Evolutionary conservation across 1,140 invertebrate genomes (phyloP), one percentile per base, ranked within the genome.

Genomic region (Anthonomus grandis): DNA sequence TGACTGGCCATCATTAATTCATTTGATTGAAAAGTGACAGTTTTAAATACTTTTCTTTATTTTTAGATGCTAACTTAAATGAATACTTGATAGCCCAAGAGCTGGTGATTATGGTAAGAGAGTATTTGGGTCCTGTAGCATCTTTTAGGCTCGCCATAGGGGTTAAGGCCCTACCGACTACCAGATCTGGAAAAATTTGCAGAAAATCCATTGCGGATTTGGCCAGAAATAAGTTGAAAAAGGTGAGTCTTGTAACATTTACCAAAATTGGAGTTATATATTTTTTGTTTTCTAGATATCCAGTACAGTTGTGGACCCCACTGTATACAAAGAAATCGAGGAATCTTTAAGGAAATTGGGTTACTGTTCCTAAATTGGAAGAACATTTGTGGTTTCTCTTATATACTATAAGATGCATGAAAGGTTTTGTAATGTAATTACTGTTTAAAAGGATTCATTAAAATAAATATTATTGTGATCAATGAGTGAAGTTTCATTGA

Each of bases 91-190:
- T 88, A 8, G 80, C 74, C 24, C 70, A 77, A 21, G 89, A 92
- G 66, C 65, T 91, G 9, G 79, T 92, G 1, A 74, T 78, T 4
- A 75, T 85, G 59, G 90, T 95, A 0, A 76, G 93, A 59, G 83
- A 89, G 37, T 71, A 87, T 3, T 86, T 97, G 34, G 93, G 94
- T 0, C 90, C 93, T 0, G 93, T 97, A 9, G 93, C 93, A 1
- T 83, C 89, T 0, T 94, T 96, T 69, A 84, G 86, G 62, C 74
- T 86, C 46, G 86, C 86, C 0, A 84, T 84, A 0, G 77, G 87
- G 1, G 89, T 96, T 0, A 82, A 81, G 15, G 87, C 80, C 21
- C 73, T 97, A 21, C 93, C 94, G 0, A 61, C 63, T 13, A 71
- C 69, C 9, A 60, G 69, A 36, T 68, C 67, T 12, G 64, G 64